These are phyloP conservation scores for Callocephalon fimbriatum DNA, from an alignment of 2,113 vertebrate species.

Conservation along the genomic window DNA sequence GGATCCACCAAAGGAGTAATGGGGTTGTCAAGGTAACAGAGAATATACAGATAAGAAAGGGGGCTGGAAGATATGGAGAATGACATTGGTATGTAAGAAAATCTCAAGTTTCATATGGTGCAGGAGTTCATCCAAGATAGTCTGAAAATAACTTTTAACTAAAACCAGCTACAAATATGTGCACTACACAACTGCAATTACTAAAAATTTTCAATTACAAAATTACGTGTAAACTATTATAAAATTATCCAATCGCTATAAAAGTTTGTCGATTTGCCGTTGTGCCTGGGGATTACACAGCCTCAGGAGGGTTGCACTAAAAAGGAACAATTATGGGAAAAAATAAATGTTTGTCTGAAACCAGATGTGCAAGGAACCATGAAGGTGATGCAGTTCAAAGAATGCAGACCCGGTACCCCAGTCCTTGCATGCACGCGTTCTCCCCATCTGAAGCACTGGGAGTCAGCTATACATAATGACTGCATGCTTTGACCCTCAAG, in stretches of 20 bases:
- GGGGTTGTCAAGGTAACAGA: not conserved
- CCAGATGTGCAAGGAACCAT: not conserved
- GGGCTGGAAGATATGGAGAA: not conserved
- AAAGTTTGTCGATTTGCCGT: not conserved
- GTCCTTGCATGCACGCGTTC: not conserved
- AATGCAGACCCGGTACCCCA: no score
- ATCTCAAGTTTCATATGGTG: not conserved
- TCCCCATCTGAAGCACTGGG: not conserved
- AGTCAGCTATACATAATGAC: not conserved
- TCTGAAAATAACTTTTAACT: not conserved
- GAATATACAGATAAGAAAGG: not conserved
- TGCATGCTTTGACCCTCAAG: not conserved
- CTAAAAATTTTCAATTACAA: not conserved
- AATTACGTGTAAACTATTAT: not conserved
- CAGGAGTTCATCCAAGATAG: not conserved
- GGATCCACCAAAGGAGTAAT: not conserved
- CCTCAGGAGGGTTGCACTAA: not conserved
- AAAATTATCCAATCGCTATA: not conserved
- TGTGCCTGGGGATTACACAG: not conserved
- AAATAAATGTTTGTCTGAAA: not conserved
- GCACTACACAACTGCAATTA: not conserved
- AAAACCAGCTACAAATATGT: not conserved
- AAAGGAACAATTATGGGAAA: not conserved
- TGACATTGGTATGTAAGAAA: slow-evolving; percentile 7
- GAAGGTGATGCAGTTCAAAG: not conserved